phyloP scores from a whole-genome alignment of 1,140 invertebrate species.

The Thaumetopoea pityocampa region DNA sequence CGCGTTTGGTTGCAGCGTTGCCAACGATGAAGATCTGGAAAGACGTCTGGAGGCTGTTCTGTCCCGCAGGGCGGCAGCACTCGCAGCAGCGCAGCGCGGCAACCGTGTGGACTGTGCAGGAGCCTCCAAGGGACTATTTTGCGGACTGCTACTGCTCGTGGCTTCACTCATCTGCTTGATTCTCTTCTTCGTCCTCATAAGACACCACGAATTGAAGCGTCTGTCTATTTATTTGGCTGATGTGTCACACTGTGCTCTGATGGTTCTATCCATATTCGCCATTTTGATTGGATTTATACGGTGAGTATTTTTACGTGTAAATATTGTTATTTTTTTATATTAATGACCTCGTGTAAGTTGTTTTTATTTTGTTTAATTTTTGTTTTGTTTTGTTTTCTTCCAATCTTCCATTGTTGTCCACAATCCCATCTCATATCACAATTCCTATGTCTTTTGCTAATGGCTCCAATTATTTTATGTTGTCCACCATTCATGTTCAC shows the following conservation, averaged over 20 bases:
- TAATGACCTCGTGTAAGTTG: conserved; percentile 11
- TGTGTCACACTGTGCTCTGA: conserved; percentile 91
- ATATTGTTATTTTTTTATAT: conserved; percentile 9
- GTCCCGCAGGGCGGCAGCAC: conserved; percentile 86
- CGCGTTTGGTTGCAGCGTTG: conserved; percentile 78
- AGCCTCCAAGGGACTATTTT: conserved; percentile 95
- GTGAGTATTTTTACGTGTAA: conserved; percentile 74
- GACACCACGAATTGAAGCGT: conserved; percentile 85
- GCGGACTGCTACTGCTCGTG: conserved; percentile 91
- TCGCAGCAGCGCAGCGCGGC: conserved; percentile 86
- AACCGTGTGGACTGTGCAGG: conserved; percentile 93
- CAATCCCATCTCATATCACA: not conserved
- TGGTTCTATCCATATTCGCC: conserved; percentile 90
- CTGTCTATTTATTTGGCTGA: conserved; percentile 93
- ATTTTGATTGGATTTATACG: conserved; percentile 93
- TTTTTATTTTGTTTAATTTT: conserved; percentile 21
- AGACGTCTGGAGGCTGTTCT: conserved; percentile 90
- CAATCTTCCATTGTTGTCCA: conserved; percentile 4
- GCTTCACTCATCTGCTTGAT: conserved; percentile 95
- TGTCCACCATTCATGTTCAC: conserved; percentile 10
- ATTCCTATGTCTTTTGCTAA: not conserved
- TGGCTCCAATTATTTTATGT: conserved; percentile 13
- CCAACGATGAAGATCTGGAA: conserved; percentile 89
- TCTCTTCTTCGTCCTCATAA: conserved; percentile 94
- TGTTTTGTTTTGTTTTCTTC: conserved; percentile 8